Percentiles rank a stretch among this genome's conserved stretches.
Conservation (phyloP, 2,797 vertebrate species). For the Pseudopleuronectes americanus region DNA sequence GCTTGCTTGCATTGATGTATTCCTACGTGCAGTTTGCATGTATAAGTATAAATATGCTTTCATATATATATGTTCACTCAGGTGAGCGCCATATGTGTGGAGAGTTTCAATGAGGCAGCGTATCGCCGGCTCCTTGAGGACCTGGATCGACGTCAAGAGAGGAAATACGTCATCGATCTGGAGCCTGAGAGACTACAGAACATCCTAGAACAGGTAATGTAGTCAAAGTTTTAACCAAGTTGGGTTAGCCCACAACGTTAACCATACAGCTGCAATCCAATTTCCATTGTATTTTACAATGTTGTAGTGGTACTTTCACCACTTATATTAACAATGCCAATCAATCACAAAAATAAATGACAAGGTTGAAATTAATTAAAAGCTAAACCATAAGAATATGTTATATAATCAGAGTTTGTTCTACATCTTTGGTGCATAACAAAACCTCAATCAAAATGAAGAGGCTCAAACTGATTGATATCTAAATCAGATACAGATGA, state of each 20-base stretch:
- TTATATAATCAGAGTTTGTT: too few relatives aligned
- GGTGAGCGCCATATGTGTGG: conserved; percentile 95
- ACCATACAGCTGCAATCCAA: neutral
- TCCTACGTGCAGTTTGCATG: conserved; percentile 1
- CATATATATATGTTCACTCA: conserved; percentile 33
- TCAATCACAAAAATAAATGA: too few relatives aligned
- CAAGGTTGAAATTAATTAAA: too few relatives aligned
- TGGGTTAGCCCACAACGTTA: neutral
- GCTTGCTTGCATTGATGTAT: neutral
- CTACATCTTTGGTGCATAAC: too few relatives aligned
- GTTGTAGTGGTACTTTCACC: too few relatives aligned
- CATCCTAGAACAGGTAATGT: conserved; percentile 93
- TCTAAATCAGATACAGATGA: too few relatives aligned
- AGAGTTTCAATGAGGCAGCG: conserved; percentile 96
- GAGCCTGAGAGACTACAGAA: conserved; percentile 95
- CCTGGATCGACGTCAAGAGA: conserved; percentile 94
- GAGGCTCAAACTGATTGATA: too few relatives aligned
- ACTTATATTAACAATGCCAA: too few relatives aligned
- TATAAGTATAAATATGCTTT: neutral
- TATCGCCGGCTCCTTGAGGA: conserved; percentile 94
- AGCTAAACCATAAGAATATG: too few relatives aligned
- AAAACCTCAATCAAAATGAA: too few relatives aligned
- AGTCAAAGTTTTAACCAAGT: conserved; percentile 30
- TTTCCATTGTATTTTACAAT: too few relatives aligned
- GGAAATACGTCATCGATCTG: conserved; percentile 96